Evolutionary conservation across 2,888 invertebrate genomes (phyloP).

Genomic region (Scaptomyza reducta): DNA sequence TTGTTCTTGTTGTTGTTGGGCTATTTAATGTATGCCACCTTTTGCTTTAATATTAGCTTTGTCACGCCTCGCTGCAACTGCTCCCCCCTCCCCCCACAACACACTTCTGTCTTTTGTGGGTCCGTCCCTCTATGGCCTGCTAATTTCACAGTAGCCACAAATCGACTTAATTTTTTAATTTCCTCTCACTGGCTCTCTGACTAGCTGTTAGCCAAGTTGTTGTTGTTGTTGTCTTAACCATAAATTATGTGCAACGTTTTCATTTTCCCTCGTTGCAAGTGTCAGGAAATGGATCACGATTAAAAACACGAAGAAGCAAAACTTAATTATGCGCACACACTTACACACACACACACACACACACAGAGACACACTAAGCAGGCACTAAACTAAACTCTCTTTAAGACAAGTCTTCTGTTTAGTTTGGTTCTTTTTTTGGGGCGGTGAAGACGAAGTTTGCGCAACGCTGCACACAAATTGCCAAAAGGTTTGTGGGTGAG

Average conservation of each 20-base stretch:
- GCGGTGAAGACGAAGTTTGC: conserved; percentile 52
- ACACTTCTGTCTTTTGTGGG: too few relatives aligned
- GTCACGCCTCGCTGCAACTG: conserved; percentile 64
- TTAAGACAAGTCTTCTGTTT: not conserved
- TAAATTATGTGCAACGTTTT: conserved; percentile 80
- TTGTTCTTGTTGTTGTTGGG: conserved; percentile 7
- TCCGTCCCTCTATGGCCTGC: conserved; percentile 55
- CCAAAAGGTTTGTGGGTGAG: conserved; percentile 16
- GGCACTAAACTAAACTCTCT: conserved; percentile 22
- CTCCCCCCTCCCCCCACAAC: not conserved
- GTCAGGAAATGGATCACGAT: conserved; percentile 68
- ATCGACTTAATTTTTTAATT: conserved; percentile 68
- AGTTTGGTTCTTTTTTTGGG: not conserved
- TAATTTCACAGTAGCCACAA: conserved; percentile 65
- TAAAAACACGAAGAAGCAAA: conserved; percentile 43
- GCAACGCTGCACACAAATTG: conserved; percentile 67
- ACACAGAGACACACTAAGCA: conserved; percentile 26
- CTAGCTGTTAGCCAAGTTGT: not conserved
- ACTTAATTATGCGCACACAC: conserved; percentile 47
- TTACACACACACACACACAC: too few relatives aligned
- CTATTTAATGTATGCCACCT: conserved; percentile 77
- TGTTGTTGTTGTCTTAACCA: conserved; percentile 23
- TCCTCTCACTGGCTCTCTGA: conserved; percentile 1
- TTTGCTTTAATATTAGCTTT: conserved; percentile 76
- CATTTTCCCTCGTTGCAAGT: conserved; percentile 56